Percentiles rank a stretch among this genome's conserved stretches.
These are phyloP conservation scores for Drosophila equinoxialis DNA, from an alignment of 1,140 invertebrate species.

Conservation along the genomic window DNA sequence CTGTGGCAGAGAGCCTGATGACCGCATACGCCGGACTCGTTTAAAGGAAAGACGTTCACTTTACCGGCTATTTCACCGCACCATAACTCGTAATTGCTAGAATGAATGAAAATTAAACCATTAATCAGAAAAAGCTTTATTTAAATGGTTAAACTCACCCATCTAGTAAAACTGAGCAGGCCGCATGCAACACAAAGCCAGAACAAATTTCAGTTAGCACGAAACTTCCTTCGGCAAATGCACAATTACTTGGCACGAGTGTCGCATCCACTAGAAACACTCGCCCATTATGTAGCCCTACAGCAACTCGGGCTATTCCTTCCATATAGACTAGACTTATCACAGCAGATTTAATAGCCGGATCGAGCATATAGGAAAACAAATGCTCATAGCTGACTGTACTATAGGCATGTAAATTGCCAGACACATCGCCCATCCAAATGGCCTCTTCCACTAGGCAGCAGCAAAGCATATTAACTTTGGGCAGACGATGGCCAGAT, in stretches of 20 bases:
- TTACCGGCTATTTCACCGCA: constrained; percentile 89
- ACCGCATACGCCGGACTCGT: constrained; percentile 85
- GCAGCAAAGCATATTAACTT: constrained; percentile 77
- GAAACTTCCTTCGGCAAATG: constrained; percentile 88
- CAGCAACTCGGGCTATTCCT: constrained; percentile 88
- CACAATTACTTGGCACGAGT: constrained; percentile 85
- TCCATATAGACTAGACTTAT: constrained; percentile 87
- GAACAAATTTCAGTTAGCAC: constrained; percentile 90
- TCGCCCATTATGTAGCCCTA: constrained; percentile 89
- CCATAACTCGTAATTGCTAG: constrained; percentile 88
- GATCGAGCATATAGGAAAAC: constrained; percentile 85
- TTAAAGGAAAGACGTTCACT: constrained; percentile 87
- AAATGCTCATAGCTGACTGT: constrained; percentile 84
- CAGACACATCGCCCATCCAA: constrained; percentile 94
- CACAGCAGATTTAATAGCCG: constrained; percentile 85
- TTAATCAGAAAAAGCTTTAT: background rate
- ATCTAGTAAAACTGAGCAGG: constrained; percentile 84
- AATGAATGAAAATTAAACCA: constrained; percentile 1
- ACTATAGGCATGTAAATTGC: constrained; percentile 91
- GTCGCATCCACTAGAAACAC: constrained; percentile 89
- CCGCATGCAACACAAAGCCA: constrained; percentile 86
- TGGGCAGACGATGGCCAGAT: constrained; percentile 63
- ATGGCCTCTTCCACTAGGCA: constrained; percentile 87
- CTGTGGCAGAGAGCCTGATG: constrained; percentile 83
- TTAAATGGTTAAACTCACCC: constrained; percentile 69